Percentiles rank a stretch among this genome's conserved stretches.
These are phyloP conservation scores for Catostomus latipinnis DNA, from an alignment of 2,797 vertebrate species.

Conservation along the genomic window DNA sequence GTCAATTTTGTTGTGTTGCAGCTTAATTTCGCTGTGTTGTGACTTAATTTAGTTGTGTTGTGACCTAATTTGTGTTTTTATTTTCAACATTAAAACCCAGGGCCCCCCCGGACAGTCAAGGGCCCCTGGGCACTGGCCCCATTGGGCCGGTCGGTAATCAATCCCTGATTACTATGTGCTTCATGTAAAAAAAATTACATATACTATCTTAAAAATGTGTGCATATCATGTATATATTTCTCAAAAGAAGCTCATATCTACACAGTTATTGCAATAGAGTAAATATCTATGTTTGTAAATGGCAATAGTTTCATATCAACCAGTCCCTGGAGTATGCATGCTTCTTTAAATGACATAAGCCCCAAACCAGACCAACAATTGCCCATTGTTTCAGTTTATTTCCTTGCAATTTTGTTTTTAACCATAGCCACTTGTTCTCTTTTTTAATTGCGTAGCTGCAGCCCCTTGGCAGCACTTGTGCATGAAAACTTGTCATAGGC, in stretches of 20 bases:
- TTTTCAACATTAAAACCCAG: too few relatives aligned
- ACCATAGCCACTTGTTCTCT: constrained; percentile 37
- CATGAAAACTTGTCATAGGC: constrained; percentile 26
- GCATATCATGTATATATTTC: background rate
- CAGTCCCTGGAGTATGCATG: background rate
- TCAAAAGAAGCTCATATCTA: background rate
- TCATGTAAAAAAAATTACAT: background rate
- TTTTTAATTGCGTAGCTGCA: constrained; percentile 36
- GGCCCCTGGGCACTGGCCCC: too few relatives aligned
- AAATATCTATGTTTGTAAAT: background rate
- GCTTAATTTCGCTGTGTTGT: too few relatives aligned
- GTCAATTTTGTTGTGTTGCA: too few relatives aligned
- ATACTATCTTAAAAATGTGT: background rate
- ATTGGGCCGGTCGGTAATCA: too few relatives aligned
- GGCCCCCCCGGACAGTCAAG: too few relatives aligned
- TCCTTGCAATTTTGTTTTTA: constrained; percentile 16
- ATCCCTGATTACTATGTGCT: too few relatives aligned
- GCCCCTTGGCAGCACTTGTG: constrained; percentile 26
- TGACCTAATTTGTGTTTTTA: too few relatives aligned
- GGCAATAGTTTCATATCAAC: background rate
- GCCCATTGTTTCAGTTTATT: constrained; percentile 22
- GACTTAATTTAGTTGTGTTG: too few relatives aligned
- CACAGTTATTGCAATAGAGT: background rate
- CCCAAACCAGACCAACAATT: constrained; percentile 6
- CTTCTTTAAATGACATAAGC: constrained; percentile 25